Evolutionary conservation across 1,140 invertebrate genomes (phyloP).

Genomic region (Neuroterus valhalla): DNA sequence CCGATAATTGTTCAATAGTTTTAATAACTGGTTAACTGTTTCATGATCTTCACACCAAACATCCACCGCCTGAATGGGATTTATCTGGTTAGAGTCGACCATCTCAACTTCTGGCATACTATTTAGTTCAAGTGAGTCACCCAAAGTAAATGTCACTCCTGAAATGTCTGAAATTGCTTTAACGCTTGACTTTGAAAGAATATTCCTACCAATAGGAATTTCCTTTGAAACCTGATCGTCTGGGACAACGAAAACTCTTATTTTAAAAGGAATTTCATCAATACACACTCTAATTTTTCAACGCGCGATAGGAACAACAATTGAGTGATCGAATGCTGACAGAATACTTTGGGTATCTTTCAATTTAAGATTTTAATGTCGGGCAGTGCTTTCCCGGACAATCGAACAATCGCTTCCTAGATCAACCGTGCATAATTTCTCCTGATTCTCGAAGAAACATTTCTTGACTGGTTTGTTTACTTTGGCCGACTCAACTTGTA

Average conservation of each 20-base stretch:
- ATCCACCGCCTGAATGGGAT: no score
- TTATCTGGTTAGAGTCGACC: no score
- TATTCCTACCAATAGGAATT: not conserved
- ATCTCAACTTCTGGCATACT: no score
- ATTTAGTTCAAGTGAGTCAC: no score
- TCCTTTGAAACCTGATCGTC: not conserved
- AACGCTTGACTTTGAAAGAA: not conserved
- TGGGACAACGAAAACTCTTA: not conserved
- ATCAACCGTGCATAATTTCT: slow-evolving; percentile 39
- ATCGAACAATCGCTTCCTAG: slow-evolving; percentile 41
- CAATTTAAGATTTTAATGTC: slow-evolving; percentile 20
- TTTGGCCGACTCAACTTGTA: not conserved
- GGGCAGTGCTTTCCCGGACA: slow-evolving; percentile 38
- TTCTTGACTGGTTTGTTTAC: not conserved
- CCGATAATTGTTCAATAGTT: no score
- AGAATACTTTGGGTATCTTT: slow-evolving; percentile 32
- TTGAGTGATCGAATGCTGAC: slow-evolving; percentile 40
- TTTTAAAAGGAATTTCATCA: not conserved
- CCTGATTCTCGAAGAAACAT: not conserved
- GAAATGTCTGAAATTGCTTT: not conserved
- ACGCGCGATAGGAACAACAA: slow-evolving; percentile 35
- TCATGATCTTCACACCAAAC: no score
- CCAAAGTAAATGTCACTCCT: not conserved
- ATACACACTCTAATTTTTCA: not conserved
- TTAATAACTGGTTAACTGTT: no score